Percentiles rank a stretch among this genome's conserved stretches.
Evolutionary conservation across 2,888 invertebrate genomes (phyloP).

Genomic region (Petrolisthes manimaculis): DNA sequence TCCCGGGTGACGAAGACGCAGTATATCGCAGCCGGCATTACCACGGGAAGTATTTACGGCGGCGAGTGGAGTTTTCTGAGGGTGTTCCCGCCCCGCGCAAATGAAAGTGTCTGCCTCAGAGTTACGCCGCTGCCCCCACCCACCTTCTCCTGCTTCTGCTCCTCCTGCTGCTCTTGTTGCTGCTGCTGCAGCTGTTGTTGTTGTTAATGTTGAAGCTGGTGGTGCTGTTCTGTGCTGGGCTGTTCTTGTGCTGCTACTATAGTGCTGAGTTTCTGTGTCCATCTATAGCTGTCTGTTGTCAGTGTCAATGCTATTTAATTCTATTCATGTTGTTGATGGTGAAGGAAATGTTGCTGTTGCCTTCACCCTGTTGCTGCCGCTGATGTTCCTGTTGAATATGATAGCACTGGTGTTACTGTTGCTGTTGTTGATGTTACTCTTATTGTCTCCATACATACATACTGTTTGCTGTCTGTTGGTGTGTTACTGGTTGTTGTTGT

Average conservation of each 20-base stretch:
- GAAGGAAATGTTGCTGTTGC: too few relatives aligned
- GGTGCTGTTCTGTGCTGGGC: neutral
- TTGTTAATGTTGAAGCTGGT: too few relatives aligned
- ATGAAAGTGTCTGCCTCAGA: slow-evolving; percentile 31
- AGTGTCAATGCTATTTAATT: too few relatives aligned
- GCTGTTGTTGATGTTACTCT: neutral
- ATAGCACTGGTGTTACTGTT: neutral
- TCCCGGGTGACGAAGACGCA: slow-evolving; percentile 6
- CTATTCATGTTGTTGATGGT: too few relatives aligned
- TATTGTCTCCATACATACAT: neutral
- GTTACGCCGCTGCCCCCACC: slow-evolving; percentile 2
- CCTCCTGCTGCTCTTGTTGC: neutral
- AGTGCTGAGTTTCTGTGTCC: too few relatives aligned
- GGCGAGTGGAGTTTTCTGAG: slow-evolving; percentile 32
- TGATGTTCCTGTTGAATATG: neutral
- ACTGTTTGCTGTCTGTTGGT: neutral
- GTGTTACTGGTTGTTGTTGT: neutral
- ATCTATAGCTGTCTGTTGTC: too few relatives aligned
- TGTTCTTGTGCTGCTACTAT: neutral
- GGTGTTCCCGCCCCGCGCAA: slow-evolving; percentile 25
- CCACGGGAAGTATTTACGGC: slow-evolving; percentile 20
- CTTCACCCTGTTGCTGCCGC: neutral
- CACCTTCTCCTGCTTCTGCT: slow-evolving; percentile 6
- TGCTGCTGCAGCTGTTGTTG: neutral
- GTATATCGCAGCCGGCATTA: slow-evolving; percentile 17